Base-by-base conservation (phyloP, 2,113 vertebrate genomes). In the Mustelus asterias region DNA sequence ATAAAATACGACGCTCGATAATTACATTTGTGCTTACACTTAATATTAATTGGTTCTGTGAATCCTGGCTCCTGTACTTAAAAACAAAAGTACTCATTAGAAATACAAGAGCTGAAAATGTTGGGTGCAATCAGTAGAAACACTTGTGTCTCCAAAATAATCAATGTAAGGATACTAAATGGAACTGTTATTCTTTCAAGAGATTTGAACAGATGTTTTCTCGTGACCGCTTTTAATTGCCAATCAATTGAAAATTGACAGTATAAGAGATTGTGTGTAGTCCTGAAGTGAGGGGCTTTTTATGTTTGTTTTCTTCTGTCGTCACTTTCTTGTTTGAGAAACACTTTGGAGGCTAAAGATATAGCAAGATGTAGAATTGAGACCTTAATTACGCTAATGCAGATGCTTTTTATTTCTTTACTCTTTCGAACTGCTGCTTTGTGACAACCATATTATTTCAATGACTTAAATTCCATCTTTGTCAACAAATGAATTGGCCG, bases 41-140 rank as follows among this genome's bases (percentile, higher is more conserved):
- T 96, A 94, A 95, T 96, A 94, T 89, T 96, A 96, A 96, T 96
- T 90, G 96, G 72, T 69, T 69, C 41, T 70, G 94, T 72, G 67
- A 95, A 29, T 95, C 69, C 69, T 95, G 29, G 69, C 11, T 70
- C 92, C 41, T 95, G 72, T 72, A 54, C 69, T 72, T 72, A 76
- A 72, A 95, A 76, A 95, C 69, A 95, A 54, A 72, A 95, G 69
- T 54, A 29, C 69, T 76, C 94, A 72, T 94, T 94, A 94, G 93
- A 29, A 41, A 29, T 41, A 94, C 24, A 70, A 94, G 37, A 41
- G 9, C 65, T 48, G 5, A 11, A 76, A 95, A 48, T 72, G 41
- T 54, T 72, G 41, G 37, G 26, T 4, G 29, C 24, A 95, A 95
- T 95, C 69, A 72, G 69, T 95, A 95, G 54, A n/a, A 69, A 69